Evolutionary conservation across 2,113 vertebrate genomes (phyloP).

Genomic region (Nanger granti): DNA sequence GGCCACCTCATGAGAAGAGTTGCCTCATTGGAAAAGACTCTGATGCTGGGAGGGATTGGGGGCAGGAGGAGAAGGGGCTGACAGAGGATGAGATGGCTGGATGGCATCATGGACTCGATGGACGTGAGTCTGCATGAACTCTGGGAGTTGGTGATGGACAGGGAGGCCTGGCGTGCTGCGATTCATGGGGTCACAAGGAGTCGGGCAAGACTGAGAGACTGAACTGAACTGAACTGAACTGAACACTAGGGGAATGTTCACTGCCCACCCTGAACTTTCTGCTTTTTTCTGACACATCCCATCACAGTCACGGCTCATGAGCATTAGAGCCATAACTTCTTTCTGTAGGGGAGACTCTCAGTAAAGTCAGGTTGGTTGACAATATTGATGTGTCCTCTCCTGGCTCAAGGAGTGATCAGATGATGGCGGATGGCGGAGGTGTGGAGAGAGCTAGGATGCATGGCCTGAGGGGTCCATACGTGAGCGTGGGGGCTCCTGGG

Average conservation of each 20-base stretch:
- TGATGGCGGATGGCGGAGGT: accelerated
- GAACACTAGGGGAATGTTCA: no score
- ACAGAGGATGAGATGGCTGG: no score
- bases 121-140: no score
- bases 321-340: not conserved
- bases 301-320: not conserved
- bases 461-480: not conserved
- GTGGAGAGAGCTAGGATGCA: not conserved
- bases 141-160: no score
- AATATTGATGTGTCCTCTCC: not conserved
- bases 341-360: not conserved
- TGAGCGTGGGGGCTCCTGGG: not conserved
- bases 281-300: not conserved
- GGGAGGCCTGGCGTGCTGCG: no score
- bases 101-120: no score
- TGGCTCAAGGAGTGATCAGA: not conserved
- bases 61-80: no score
- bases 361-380: not conserved
- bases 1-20: no score
- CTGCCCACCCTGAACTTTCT: not conserved
- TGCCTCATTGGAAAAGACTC: no score
- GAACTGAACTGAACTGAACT: not conserved
- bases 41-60: no score
- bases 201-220: no score
- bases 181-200: no score